A percentile compares a stretch with the other conserved stretches of the same genome.
phyloP scores from a whole-genome alignment of 1,140 invertebrate genomes.

The Diploscapter pachys region DNA sequence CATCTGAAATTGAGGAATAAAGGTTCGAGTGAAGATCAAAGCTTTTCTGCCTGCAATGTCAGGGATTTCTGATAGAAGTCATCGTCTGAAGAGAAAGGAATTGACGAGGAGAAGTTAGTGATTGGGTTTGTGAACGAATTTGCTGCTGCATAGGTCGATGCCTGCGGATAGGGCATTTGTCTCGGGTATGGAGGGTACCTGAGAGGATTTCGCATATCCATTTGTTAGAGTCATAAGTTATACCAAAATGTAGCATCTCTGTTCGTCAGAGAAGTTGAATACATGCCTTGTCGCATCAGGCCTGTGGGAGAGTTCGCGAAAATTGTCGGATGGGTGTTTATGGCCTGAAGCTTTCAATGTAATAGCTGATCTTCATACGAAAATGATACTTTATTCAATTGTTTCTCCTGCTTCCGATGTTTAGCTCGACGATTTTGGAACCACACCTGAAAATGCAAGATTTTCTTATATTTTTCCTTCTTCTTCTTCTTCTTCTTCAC shows the following conservation, averaged over 20 bases:
- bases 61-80: slow-evolving; percentile 38
- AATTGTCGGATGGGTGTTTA: slow-evolving; percentile 20
- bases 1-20: too few relatives aligned
- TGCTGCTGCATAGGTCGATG: slow-evolving; percentile 23
- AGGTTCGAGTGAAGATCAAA: too few relatives aligned
- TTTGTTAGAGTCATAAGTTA: not conserved
- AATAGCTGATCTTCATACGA: not conserved
- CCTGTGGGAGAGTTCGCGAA: slow-evolving; percentile 13
- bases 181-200: slow-evolving; percentile 29
- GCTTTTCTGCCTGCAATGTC: slow-evolving; percentile 3
- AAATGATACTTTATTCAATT: slow-evolving; percentile 26
- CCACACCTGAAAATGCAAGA: slow-evolving; percentile 28
- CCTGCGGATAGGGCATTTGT: slow-evolving; percentile 36
- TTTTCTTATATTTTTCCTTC: too few relatives aligned
- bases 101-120: slow-evolving; percentile 28
- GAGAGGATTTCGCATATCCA: not conserved
- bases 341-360: slow-evolving; percentile 10
- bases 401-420: slow-evolving; percentile 36
- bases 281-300: slow-evolving; percentile 33
- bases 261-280: slow-evolving; percentile 20
- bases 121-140: slow-evolving; percentile 36
- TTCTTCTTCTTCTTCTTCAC: too few relatives aligned
- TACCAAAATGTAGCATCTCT: slow-evolving; percentile 9
- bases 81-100: slow-evolving; percentile 30
- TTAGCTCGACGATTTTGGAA: slow-evolving; percentile 38